Percentiles rank a stretch among this genome's conserved stretches.
Evolutionary conservation across 2,888 invertebrate genomes (phyloP).

Genomic region (Lasioglossum oenotherae): DNA sequence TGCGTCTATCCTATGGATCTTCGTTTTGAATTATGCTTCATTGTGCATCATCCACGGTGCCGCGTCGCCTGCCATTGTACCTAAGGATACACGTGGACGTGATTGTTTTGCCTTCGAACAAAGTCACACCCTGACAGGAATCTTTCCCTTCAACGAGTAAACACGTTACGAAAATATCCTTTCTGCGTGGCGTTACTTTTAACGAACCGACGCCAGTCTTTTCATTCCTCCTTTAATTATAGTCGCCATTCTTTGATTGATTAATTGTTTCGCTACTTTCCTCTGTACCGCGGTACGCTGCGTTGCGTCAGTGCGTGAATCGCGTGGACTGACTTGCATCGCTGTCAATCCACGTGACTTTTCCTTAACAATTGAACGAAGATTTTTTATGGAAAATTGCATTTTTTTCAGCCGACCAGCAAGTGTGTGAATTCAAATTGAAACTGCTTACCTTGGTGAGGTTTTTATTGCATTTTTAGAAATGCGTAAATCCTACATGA

Average conservation of each 20-base stretch:
- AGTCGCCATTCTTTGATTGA: not conserved
- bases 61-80: slow-evolving; percentile 26
- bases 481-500: too few species aligned
- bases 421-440: not conserved
- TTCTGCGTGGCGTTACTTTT: not conserved
- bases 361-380: not conserved
- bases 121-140: slow-evolving; percentile 43
- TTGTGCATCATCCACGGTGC: slow-evolving; percentile 31
- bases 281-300: not conserved
- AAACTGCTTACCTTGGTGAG: not conserved
- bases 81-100: slow-evolving; percentile 26
- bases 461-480: not conserved
- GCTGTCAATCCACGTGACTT: not conserved
- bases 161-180: slow-evolving; percentile 9
- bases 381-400: not conserved
- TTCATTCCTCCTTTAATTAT: slow-evolving; percentile 3
- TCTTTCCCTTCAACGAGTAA: slow-evolving; percentile 15
- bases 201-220: not conserved
- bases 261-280: not conserved
- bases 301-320: not conserved
- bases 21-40: slow-evolving; percentile 55
- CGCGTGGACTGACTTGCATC: not conserved
- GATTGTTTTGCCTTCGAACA: slow-evolving; percentile 43
- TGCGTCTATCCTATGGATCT: slow-evolving; percentile 29
- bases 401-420: not conserved